Percentiles rank a stretch among this genome's conserved stretches.
Conservation (phyloP, 2,797 vertebrate species). For the Naso thynnoides region DNA sequence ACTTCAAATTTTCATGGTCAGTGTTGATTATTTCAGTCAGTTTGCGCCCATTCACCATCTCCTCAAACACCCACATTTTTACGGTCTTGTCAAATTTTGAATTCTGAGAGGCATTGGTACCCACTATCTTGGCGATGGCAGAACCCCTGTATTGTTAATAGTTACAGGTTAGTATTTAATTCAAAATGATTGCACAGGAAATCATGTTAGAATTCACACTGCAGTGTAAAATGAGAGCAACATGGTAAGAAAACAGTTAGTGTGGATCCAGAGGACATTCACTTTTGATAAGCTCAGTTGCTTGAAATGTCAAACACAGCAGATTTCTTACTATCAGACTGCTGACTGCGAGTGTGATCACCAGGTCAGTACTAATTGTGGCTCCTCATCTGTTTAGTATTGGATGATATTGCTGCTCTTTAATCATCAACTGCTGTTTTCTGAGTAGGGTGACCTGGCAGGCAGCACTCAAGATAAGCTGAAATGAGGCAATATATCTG, state of each 20-base stretch:
- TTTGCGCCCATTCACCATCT: conserved; percentile 89
- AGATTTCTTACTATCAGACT: background rate
- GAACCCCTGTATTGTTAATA: conserved; percentile 89
- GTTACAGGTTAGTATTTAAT: conserved; percentile 21
- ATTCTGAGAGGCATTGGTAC: conserved; percentile 87
- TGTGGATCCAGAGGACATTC: background rate
- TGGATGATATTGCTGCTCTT: background rate
- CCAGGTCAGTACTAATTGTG: background rate
- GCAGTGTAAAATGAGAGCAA: background rate
- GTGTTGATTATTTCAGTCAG: conserved; percentile 97
- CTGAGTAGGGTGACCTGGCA: background rate
- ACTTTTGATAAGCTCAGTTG: background rate
- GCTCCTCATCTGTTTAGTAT: background rate
- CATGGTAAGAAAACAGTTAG: background rate
- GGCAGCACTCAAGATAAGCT: background rate
- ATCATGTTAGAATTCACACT: background rate
- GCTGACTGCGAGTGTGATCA: background rate
- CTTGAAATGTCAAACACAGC: background rate
- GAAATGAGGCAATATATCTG: background rate
- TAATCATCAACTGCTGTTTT: background rate
- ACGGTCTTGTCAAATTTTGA: conserved; percentile 88
- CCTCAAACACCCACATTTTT: conserved; percentile 98
- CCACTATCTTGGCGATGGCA: conserved; percentile 95
- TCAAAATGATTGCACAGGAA: background rate
- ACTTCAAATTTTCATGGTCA: conserved; percentile 95